phyloP scores from a whole-genome alignment of 2,888 invertebrate genomes.

The Philaethria dido region DNA sequence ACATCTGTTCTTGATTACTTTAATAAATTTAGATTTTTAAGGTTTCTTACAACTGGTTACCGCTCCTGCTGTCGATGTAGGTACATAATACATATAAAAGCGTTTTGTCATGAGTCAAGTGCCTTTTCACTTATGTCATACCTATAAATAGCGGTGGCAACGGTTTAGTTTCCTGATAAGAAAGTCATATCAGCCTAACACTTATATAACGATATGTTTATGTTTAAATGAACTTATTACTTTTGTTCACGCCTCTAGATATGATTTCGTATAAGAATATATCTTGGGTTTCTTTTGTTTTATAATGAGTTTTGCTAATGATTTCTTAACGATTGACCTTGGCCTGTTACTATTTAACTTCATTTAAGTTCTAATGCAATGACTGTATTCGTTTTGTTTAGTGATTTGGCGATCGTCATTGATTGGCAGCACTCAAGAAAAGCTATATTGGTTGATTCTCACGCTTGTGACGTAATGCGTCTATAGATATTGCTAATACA shows the following conservation, averaged over 20 bases:
- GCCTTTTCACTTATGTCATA: conserved; percentile 42
- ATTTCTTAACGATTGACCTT: conserved; percentile 7
- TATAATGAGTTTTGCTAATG: conserved; percentile 8
- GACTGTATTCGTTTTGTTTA: conserved; percentile 37
- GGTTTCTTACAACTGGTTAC: conserved; percentile 17
- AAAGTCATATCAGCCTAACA: conserved; percentile 36
- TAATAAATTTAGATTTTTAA: conserved; percentile 18
- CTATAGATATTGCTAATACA: conserved; percentile 52
- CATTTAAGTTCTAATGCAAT: conserved; percentile 15
- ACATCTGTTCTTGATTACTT: conserved; percentile 2
- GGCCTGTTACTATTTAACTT: not conserved
- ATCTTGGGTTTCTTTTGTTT: not conserved
- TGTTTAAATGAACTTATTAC: conserved; percentile 39
- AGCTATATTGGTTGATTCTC: conserved; percentile 55
- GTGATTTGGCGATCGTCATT: conserved; percentile 54
- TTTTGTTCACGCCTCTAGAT: conserved; percentile 34
- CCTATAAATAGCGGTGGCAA: conserved; percentile 43
- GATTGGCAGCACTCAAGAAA: conserved; percentile 61
- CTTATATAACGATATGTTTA: conserved; percentile 35
- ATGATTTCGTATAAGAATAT: not conserved
- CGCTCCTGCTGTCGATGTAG: conserved; percentile 17
- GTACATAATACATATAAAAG: conserved; percentile 14
- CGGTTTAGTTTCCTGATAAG: conserved; percentile 41
- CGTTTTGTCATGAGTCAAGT: conserved; percentile 36
- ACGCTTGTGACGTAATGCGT: conserved; percentile 58